phyloP scores from a whole-genome alignment of 2,113 vertebrate species.

The Sterna hirundo region DNA sequence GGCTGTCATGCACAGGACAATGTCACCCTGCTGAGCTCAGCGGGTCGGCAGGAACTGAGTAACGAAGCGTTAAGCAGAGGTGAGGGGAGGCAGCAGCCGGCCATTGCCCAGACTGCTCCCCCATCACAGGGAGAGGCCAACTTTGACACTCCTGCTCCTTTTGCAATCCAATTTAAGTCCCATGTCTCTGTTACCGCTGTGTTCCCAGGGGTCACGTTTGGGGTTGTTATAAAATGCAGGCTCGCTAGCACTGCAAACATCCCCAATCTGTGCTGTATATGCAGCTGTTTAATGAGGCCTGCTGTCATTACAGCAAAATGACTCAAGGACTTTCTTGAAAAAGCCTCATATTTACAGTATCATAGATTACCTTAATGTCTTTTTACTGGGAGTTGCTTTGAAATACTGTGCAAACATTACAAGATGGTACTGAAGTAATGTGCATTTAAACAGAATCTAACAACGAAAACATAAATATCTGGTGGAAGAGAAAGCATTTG shows the following conservation, averaged over 20 bases:
- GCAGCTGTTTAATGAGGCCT: constrained; percentile 61
- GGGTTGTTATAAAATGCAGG: not conserved
- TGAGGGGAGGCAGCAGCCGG: not conserved
- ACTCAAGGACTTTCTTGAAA: constrained; percentile 47
- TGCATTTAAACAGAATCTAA: not conserved
- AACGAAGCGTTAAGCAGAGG: not conserved
- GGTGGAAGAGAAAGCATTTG: not conserved
- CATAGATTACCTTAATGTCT: constrained; percentile 31
- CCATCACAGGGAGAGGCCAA: not conserved
- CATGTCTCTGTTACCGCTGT: not conserved
- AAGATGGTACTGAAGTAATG: not conserved
- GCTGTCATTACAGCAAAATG: constrained; percentile 44
- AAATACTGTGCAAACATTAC: constrained; percentile 22
- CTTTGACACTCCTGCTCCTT: not conserved
- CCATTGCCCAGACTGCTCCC: not conserved
- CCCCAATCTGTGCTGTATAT: not conserved
- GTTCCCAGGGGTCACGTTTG: not conserved
- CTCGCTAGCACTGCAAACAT: not conserved
- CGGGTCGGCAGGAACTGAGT: not conserved
- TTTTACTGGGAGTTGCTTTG: constrained; percentile 28
- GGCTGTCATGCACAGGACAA: not conserved
- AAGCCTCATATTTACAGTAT: constrained; percentile 43
- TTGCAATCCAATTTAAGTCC: not conserved
- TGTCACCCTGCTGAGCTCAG: not conserved
- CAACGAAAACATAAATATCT: not conserved